Percentiles rank a stretch among this genome's conserved stretches.
These are phyloP conservation scores for Tribolium madens DNA, from an alignment of 1,140 invertebrate species.

Conservation along the genomic window DNA sequence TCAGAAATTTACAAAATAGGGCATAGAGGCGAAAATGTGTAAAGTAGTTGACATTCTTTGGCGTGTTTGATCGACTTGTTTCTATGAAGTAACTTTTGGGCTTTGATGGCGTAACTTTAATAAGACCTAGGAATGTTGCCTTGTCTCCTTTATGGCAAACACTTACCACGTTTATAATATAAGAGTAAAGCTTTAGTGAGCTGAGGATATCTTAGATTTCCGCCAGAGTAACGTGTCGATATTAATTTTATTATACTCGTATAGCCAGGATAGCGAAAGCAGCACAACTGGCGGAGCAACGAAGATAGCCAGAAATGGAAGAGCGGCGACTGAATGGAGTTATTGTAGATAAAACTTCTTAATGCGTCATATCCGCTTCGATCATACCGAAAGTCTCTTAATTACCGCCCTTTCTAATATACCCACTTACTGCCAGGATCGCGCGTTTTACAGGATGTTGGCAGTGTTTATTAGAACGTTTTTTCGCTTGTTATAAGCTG, in stretches of 20 bases:
- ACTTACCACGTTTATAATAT: conserved; percentile 30
- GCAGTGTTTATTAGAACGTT: conserved; percentile 29
- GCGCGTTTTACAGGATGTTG: conserved; percentile 30
- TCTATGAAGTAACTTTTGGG: not conserved
- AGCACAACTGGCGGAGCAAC: not conserved
- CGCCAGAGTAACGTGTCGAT: conserved; percentile 22
- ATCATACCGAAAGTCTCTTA: conserved; percentile 36
- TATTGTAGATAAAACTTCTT: conserved; percentile 36
- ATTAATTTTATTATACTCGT: conserved; percentile 25
- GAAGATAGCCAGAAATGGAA: conserved; percentile 3
- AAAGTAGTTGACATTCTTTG: conserved; percentile 17
- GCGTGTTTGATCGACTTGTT: conserved; percentile 29
- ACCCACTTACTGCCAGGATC: conserved; percentile 32
- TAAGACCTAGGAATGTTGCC: conserved; percentile 28
- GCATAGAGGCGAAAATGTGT: not conserved
- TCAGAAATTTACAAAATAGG: conserved; percentile 1
- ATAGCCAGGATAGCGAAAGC: conserved; percentile 1
- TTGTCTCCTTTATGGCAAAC: conserved; percentile 33
- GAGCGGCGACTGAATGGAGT: conserved; percentile 26
- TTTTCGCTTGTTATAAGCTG: conserved; percentile 34
- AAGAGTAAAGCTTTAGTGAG: conserved; percentile 4
- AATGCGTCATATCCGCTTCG: conserved; percentile 38
- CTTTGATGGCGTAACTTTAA: conserved; percentile 37
- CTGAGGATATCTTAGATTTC: conserved; percentile 23
- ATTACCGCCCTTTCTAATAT: conserved; percentile 35